Percentiles rank a stretch among this genome's conserved stretches.
These are phyloP conservation scores for Caenorhabditis remanei DNA, from an alignment of 1,140 invertebrate genomes.

Conservation along the genomic window DNA sequence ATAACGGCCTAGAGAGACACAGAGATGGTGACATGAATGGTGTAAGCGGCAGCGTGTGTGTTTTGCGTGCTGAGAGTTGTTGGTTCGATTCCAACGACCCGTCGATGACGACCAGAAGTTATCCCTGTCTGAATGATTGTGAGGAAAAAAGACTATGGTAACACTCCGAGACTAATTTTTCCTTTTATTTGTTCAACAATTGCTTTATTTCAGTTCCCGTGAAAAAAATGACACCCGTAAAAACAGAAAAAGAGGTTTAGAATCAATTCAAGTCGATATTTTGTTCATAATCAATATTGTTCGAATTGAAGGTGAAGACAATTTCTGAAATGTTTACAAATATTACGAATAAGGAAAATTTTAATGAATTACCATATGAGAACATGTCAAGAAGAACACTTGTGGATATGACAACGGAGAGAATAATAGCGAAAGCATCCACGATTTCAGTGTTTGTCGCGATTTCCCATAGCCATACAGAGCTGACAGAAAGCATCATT, in stretches of 20 bases:
- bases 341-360: no score
- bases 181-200: neutral
- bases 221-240: conserved; percentile 16
- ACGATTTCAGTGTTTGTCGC: neutral
- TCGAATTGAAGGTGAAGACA: conserved; percentile 29
- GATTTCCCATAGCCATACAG: conserved; percentile 17
- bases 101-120: conserved; percentile 46
- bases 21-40: neutral
- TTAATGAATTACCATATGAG: neutral
- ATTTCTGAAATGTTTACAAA: conserved; percentile 6
- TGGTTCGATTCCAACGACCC: conserved; percentile 20
- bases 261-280: neutral
- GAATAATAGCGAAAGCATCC: neutral
- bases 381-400: conserved; percentile 1
- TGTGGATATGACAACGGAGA: neutral
- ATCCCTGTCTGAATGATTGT: conserved; percentile 56
- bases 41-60: conserved; percentile 12
- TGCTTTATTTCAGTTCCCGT: conserved; percentile 11
- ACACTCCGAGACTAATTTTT: conserved; percentile 46
- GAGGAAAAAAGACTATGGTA: conserved; percentile 53
- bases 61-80: conserved; percentile 18
- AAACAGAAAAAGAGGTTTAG: neutral
- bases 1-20: neutral
- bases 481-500: conserved; percentile 2
- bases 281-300: neutral